Percentiles rank a stretch among this genome's conserved stretches.
phyloP scores from a whole-genome alignment of 2,797 vertebrate genomes.

The Tamandua tetradactyla region DNA sequence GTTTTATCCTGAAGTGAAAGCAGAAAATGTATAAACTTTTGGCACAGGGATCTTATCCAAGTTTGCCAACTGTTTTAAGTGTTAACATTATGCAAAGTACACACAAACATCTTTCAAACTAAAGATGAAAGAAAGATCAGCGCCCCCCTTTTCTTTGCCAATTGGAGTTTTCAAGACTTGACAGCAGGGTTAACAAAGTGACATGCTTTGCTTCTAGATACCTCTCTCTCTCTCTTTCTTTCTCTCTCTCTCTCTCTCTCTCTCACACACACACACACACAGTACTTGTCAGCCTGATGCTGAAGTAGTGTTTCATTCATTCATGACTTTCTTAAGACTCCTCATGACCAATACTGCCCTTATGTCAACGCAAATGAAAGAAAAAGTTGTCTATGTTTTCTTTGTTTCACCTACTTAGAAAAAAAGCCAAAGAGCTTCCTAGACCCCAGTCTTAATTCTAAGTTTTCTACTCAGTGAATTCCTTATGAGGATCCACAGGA shows the following conservation, averaged over 20 bases:
- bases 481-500: background rate
- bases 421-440: background rate
- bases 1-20: background rate
- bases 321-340: background rate
- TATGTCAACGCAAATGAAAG: background rate
- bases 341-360: background rate
- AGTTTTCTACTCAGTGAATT: background rate
- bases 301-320: background rate
- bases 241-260: too few species aligned
- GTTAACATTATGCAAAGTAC: conserved; percentile 51
- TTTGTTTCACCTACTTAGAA: background rate
- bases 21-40: background rate
- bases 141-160: background rate
- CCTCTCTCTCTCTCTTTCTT: too few species aligned
- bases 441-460: background rate
- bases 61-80: conserved; percentile 61
- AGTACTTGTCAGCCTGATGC: background rate
- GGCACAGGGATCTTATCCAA: conserved; percentile 35
- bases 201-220: background rate
- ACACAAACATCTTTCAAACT: conserved; percentile 50
- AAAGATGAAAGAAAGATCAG: conserved; percentile 43
- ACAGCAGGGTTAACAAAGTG: background rate
- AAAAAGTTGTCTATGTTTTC: background rate
- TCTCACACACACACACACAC: background rate
- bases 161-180: conserved; percentile 10